phyloP scores from a whole-genome alignment of 1,140 invertebrate species.

The Penaeus vannamei region DNA sequence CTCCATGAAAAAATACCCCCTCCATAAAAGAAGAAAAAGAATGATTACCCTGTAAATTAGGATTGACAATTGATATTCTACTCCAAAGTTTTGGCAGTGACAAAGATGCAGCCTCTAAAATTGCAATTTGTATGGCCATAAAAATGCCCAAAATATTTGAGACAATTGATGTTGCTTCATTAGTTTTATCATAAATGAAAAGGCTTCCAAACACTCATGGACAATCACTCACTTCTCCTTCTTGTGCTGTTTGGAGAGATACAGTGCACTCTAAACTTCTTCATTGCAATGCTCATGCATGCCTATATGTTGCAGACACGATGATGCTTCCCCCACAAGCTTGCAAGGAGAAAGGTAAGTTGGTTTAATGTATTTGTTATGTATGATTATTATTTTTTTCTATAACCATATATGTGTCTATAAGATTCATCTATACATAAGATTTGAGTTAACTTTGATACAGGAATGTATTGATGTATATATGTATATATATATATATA shows the following conservation, averaged over 20 bases:
- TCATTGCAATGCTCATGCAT: constrained; percentile 54
- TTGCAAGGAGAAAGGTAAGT: constrained; percentile 52
- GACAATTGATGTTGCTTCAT: constrained; percentile 3
- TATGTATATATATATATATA: too few species aligned
- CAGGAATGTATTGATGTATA: too few species aligned
- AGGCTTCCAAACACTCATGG: not conserved
- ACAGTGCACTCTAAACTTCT: constrained; percentile 28
- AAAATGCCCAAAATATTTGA: too few species aligned
- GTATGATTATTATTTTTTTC: not conserved
- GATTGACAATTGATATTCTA: too few species aligned
- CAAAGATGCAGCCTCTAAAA: too few species aligned
- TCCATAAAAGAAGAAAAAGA: too few species aligned
- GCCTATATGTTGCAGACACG: constrained; percentile 56
- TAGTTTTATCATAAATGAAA: not conserved
- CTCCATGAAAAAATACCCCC: too few species aligned
- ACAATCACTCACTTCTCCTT: not conserved
- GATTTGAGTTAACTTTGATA: too few species aligned
- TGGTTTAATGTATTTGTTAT: constrained; percentile 1
- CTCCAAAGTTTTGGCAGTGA: too few species aligned
- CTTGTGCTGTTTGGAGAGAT: not conserved
- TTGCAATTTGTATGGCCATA: too few species aligned
- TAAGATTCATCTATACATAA: too few species aligned
- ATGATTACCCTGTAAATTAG: too few species aligned
- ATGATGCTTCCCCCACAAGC: constrained; percentile 46
- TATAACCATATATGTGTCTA: not conserved